phyloP scores from a whole-genome alignment of 2,113 vertebrate species.

The Archocentrus centrarchus region DNA sequence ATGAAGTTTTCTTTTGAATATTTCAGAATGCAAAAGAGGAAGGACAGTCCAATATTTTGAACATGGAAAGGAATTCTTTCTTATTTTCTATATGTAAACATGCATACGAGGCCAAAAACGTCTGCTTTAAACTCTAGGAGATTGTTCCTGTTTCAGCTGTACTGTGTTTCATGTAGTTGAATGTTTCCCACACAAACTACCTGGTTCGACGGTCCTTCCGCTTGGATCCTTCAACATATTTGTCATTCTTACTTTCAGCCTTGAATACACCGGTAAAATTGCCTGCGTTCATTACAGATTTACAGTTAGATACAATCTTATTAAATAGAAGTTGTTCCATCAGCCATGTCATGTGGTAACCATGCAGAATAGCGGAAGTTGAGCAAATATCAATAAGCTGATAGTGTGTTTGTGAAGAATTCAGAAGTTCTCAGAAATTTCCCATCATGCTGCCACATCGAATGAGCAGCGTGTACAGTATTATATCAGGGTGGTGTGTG shows the following conservation, averaged over 20 bases:
- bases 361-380: not conserved
- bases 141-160: not conserved
- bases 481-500: not conserved
- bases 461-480: not conserved
- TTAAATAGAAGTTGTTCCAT: not conserved
- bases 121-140: not conserved
- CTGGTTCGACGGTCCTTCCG: not conserved
- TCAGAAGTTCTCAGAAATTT: not conserved
- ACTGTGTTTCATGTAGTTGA: not conserved
- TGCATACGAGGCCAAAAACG: not conserved
- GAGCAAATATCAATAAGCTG: not conserved
- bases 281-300: not conserved
- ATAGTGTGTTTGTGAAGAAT: not conserved
- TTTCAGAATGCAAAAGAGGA: not conserved
- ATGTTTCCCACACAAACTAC: not conserved
- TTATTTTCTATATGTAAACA: not conserved
- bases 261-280: not conserved
- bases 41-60: not conserved
- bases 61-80: not conserved
- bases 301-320: not conserved
- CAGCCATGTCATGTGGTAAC: not conserved
- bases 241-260: constrained; percentile 15
- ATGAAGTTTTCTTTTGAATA: not conserved
- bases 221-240: not conserved
- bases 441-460: not conserved